These are phyloP conservation scores for Drosophila mayaguana DNA, from an alignment of 2,888 invertebrate genomes.

Conservation along the genomic window DNA sequence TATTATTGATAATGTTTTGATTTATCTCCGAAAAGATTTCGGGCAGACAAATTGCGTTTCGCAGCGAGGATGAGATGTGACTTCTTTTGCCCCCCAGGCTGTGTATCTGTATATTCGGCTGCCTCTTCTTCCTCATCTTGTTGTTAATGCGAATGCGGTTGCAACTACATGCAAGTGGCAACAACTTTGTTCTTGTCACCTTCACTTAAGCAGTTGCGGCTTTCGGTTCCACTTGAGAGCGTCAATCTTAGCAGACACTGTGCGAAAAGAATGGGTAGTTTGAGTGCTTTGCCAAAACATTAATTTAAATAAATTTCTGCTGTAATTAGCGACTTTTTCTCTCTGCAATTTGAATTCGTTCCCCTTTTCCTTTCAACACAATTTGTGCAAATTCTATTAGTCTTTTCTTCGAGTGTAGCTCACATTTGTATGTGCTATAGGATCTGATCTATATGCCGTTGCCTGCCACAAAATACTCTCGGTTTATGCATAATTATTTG, in stretches of 20 bases:
- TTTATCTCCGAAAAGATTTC: slow-evolving; percentile 76
- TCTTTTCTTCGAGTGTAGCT: slow-evolving; percentile 3
- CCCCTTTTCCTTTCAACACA: not conserved
- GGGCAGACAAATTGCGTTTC: slow-evolving; percentile 60
- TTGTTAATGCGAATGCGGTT: slow-evolving; percentile 35
- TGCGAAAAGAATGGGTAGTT: not conserved
- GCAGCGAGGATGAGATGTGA: slow-evolving; percentile 7
- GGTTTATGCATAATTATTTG: slow-evolving; percentile 63
- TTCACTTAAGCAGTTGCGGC: slow-evolving; percentile 40
- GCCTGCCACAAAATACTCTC: slow-evolving; percentile 25
- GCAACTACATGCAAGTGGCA: slow-evolving; percentile 26
- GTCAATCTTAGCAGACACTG: not conserved
- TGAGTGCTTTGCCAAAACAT: not conserved
- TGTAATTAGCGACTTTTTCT: no score
- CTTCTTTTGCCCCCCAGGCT: slow-evolving; percentile 5
- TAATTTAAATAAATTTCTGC: no score
- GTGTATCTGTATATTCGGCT: not conserved
- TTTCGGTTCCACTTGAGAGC: slow-evolving; percentile 27
- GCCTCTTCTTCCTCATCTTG: slow-evolving; percentile 10
- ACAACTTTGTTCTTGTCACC: slow-evolving; percentile 41
- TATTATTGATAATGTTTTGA: slow-evolving; percentile 82
- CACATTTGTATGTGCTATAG: slow-evolving; percentile 17
- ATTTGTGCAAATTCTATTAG: not conserved
- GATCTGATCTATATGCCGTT: slow-evolving; percentile 19
- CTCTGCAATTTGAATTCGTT: no score